Evolutionary conservation across 2,888 invertebrate species (phyloP), one percentile per base, ranked within the genome.

Genomic region (Synergus umbraculus): DNA sequence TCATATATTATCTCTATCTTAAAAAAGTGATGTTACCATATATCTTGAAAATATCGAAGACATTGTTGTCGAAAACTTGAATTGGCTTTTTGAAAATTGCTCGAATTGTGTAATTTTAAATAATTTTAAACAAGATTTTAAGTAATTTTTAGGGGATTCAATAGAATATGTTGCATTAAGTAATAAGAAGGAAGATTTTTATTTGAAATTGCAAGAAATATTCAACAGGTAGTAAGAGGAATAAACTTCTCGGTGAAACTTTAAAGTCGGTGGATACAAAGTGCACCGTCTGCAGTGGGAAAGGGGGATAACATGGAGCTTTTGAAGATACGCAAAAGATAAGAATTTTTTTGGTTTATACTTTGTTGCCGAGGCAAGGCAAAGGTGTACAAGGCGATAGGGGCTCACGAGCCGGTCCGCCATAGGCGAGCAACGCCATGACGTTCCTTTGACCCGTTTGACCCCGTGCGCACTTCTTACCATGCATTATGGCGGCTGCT

Each of bases 371-470:
- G 54, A 78, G 79, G 82, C 54, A 78, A 73, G 60, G 64, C 76
- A 66, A 60, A 76, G 54, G 77, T 73, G 60, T 5, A 37, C 5
- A 77, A 78, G 78, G 76, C 76, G 80, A 80, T 58, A 78, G 73
- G 65, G 60, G 64, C 54, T 46, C 76, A 77, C 64, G 79, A 63
- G 60, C 76, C 80, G 78, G 82, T 86, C 88, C 88, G 88, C 89
- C 89, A 89, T 89, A 86, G 83, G 85, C 85, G 86, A 86, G 87
- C 85, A 87, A 85, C 90, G 90, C 90, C 91, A 90, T 90, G 90
- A 90, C 89, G 91, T 90, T 90, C 87, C 86, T 90, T 90, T 90
- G 91, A 91, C 91, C 90, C 89, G 89, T 86, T 90, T 91, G 91
- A 91, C 91, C 91, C 89, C 88, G 88, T 88, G 90, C 88, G 89